A percentile compares a stretch with the other conserved stretches of the same genome.
Evolutionary conservation across 2,797 vertebrate genomes (phyloP).

Genomic region (Protonibea diacanthus): DNA sequence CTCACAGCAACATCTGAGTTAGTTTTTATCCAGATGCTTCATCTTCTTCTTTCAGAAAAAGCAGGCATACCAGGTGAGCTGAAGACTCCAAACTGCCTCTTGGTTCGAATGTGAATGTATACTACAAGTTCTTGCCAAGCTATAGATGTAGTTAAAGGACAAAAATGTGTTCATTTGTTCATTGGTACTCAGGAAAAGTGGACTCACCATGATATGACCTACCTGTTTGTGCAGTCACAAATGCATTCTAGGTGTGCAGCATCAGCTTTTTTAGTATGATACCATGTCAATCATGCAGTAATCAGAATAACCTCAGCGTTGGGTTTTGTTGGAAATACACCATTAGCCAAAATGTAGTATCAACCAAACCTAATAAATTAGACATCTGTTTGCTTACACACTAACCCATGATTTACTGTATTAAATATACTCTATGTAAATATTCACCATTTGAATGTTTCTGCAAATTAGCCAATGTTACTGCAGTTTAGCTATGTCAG

Average conservation of each 20-base stretch:
- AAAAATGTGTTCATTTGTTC: background rate
- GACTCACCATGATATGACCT: background rate
- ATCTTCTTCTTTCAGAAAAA: constrained; percentile 21
- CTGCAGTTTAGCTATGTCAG: background rate
- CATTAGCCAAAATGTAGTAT: background rate
- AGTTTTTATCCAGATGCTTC: constrained; percentile 57
- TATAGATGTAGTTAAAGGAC: background rate
- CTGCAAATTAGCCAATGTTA: background rate
- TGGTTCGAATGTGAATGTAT: background rate
- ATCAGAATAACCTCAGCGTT: background rate
- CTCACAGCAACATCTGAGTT: constrained; percentile 45
- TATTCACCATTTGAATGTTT: background rate
- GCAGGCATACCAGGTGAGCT: constrained; percentile 15
- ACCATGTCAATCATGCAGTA: background rate
- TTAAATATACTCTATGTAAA: no score
- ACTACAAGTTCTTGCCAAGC: no score
- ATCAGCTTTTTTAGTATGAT: background rate
- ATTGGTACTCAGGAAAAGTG: background rate
- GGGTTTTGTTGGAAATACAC: background rate
- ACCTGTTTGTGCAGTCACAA: background rate
- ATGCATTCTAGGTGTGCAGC: background rate
- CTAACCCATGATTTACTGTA: background rate
- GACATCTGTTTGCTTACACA: background rate
- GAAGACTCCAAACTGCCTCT: background rate
- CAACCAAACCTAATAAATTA: background rate